phyloP scores from a whole-genome alignment of 2,797 vertebrate species.

The Onychomys leucogaster region DNA sequence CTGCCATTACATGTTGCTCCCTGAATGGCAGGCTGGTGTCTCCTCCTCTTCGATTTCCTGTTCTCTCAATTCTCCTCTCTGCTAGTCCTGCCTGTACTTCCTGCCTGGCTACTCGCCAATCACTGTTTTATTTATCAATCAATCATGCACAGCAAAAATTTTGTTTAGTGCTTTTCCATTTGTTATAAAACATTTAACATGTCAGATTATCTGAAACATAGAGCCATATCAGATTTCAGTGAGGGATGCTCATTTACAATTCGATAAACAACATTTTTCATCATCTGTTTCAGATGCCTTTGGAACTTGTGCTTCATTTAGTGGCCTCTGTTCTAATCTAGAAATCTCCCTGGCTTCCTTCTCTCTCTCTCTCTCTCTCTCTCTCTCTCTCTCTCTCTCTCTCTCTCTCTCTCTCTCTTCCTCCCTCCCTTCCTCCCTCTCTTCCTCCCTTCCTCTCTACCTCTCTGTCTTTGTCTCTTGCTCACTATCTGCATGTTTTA shows the following conservation, averaged over 20 bases:
- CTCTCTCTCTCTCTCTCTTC: rapidly evolving
- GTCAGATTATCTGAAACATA: neutral
- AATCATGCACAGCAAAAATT: too few relatives aligned
- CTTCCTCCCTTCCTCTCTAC: too few relatives aligned
- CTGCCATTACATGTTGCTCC: too few relatives aligned
- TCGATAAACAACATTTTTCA: neutral
- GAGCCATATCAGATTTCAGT: neutral
- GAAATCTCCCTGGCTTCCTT: neutral
- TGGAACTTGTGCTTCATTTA: neutral
- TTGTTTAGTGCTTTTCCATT: neutral
- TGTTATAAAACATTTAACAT: neutral
- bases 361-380: neutral
- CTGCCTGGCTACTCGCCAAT: too few relatives aligned
- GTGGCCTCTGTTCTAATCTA: too few relatives aligned
- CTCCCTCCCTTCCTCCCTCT: rapidly evolving
- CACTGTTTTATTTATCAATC: too few relatives aligned
- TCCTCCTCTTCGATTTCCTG: too few relatives aligned
- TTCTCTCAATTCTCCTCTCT: too few relatives aligned
- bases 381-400: too few relatives aligned
- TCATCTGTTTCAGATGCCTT: neutral
- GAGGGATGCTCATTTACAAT: neutral
- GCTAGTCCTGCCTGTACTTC: too few relatives aligned
- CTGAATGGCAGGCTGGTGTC: too few relatives aligned
- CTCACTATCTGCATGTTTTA: neutral
- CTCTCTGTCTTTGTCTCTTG: neutral